Evolutionary conservation across 2,113 vertebrate genomes (phyloP), one percentile per base, ranked within the genome.

Genomic region (Aythya baeri): DNA sequence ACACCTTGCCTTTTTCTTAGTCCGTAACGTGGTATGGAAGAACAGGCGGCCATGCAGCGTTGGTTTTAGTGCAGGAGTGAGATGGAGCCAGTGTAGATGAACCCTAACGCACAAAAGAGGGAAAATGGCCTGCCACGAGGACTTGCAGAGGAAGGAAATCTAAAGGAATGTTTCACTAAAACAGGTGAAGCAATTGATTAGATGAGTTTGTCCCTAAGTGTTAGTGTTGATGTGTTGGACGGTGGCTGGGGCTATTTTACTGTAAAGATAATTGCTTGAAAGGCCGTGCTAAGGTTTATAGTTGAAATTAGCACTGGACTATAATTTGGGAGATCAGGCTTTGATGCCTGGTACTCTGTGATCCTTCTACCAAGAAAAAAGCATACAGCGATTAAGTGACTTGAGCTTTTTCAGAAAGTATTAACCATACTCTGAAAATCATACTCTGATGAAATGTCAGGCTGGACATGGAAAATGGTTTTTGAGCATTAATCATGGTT

Each of bases 291-390:
- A 63, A 73, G 79, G 85, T 76, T 96, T 92, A 36, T 2, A 59
- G 83, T 41, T 93, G 90, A 92, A 93, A 92, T 91, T 72, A 61
- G 80, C 96, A 88, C 80, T 68, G 74, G 70, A 10, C 62, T 86
- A 80, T 83, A 67, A 18, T 95, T 89, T 91, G 80, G 92, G 92
- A 96, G 94, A 91, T 93, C 36, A 49, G 57, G 86, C 90, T 95
- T 96, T 96, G 93, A 93, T 93, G 77, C 54, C 62, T 88, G 88
- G 52, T 86, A 36, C 74, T 79, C 71, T 87, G 93, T 93, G 92
- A 94, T 95, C 88, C 50, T 73, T 52, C 52, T 82, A 62, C 83
- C 72, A 89, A 88, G 77, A 58, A 70, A 83, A 73, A 83, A 7
- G 62, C 65, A 72, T 34, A 32, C 61, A 20, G 88, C 81, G 77